Evolutionary conservation across 2,888 invertebrate genomes (phyloP).

Genomic region (Hofmannophila pseudospretella): DNA sequence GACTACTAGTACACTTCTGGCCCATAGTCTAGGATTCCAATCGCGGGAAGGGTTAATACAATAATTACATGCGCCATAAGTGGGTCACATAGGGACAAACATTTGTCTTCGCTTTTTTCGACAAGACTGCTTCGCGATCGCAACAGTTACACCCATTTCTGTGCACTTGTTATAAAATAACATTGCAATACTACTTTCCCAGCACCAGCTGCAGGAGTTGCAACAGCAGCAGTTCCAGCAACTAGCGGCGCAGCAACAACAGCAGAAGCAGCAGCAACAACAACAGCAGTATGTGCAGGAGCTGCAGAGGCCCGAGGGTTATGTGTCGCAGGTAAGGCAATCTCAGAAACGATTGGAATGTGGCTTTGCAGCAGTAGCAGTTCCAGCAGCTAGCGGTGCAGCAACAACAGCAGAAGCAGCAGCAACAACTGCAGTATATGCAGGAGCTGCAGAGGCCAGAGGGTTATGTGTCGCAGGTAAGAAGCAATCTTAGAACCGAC

Average conservation of each 20-base stretch:
- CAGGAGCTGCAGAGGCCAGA: constrained; percentile 55
- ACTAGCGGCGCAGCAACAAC: constrained; percentile 40
- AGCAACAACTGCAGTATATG: constrained; percentile 47
- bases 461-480: constrained; percentile 43
- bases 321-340: constrained; percentile 43
- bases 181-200: too few relatives aligned
- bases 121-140: too few relatives aligned
- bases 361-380: constrained; percentile 49
- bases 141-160: too few relatives aligned
- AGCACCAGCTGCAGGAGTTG: constrained; percentile 40
- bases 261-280: constrained; percentile 52
- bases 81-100: too few relatives aligned
- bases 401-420: constrained; percentile 50
- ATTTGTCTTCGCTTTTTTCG: too few relatives aligned
- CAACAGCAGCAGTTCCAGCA: constrained; percentile 52
- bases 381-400: constrained; percentile 43
- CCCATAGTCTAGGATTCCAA: too few relatives aligned
- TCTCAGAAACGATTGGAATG: too few relatives aligned
- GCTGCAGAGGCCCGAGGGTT: constrained; percentile 50
- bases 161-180: too few relatives aligned
- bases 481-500: too few relatives aligned
- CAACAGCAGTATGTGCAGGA: constrained; percentile 49
- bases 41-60: too few relatives aligned
- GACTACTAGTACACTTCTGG: too few relatives aligned
- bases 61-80: too few relatives aligned